phyloP scores from a whole-genome alignment of 92 coral and sea anemone genomes.

The Metridium senile region DNA sequence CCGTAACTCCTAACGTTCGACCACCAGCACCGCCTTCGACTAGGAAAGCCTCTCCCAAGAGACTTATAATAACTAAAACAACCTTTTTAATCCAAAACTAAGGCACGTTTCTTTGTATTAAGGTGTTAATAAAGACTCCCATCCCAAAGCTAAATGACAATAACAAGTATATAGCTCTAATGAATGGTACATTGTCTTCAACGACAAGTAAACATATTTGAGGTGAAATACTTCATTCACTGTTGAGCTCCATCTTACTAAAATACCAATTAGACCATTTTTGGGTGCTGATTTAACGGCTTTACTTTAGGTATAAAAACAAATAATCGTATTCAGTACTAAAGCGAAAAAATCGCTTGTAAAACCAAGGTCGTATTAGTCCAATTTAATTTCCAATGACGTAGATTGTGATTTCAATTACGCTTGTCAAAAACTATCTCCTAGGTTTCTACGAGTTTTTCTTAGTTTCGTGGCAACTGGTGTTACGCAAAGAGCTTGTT shows the following conservation, averaged over 20 bases:
- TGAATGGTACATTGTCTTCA: slow-evolving; percentile 72
- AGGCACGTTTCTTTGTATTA: slow-evolving; percentile 52
- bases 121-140: slow-evolving; percentile 88
- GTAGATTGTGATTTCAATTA: slow-evolving; percentile 10
- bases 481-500: background rate
- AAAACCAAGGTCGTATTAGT: background rate
- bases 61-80: slow-evolving; percentile 23
- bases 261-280: slow-evolving; percentile 8
- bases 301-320: background rate
- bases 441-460: slow-evolving; percentile 20
- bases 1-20: slow-evolving; percentile 4
- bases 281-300: slow-evolving; percentile 1
- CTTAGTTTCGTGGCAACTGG: slow-evolving; percentile 30
- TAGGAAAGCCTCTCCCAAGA: slow-evolving; percentile 16
- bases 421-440: slow-evolving; percentile 29
- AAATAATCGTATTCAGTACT: background rate
- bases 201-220: slow-evolving; percentile 69
- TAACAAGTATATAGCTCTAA: slow-evolving; percentile 83
- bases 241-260: slow-evolving; percentile 8
- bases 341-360: background rate
- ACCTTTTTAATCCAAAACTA: slow-evolving; percentile 59
- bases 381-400: background rate
- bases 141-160: slow-evolving; percentile 73
- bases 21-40: slow-evolving; percentile 28
- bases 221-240: slow-evolving; percentile 22